phyloP scores from a whole-genome alignment of 1,140 invertebrate genomes.

The Leptestheria dahalacensis region DNA sequence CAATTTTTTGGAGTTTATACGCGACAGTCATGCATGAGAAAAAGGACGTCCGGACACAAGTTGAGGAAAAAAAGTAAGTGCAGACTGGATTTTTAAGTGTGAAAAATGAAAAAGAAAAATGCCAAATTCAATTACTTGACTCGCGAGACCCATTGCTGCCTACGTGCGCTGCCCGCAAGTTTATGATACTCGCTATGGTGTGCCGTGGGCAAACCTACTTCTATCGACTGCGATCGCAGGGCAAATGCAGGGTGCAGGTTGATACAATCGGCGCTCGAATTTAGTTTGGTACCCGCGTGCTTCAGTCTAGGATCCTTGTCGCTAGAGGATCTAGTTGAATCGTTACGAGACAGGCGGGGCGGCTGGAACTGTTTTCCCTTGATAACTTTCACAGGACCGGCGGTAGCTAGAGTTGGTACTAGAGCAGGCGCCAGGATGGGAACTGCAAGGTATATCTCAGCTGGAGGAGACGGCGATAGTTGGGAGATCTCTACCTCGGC shows the following conservation, averaged over 20 bases:
- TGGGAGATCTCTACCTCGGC: constrained; percentile 18
- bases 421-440: constrained; percentile 31
- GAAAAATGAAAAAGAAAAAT: constrained; percentile 9
- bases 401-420: not conserved
- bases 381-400: not conserved
- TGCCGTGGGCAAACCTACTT: constrained; percentile 75
- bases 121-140: constrained; percentile 20
- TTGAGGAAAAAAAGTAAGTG: constrained; percentile 1
- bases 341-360: not conserved
- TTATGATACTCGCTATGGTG: constrained; percentile 27
- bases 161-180: constrained; percentile 21
- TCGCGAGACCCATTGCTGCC: constrained; percentile 22
- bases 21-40: not conserved
- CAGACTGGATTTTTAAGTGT: too few relatives aligned
- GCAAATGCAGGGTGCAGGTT: constrained; percentile 1
- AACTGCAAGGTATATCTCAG: constrained; percentile 64
- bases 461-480: constrained; percentile 26
- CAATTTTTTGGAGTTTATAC: too few relatives aligned
- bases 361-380: not conserved
- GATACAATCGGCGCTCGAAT: constrained; percentile 12
- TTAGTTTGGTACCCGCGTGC: constrained; percentile 25
- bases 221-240: constrained; percentile 66
- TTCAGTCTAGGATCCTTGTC: constrained; percentile 17
- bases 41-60: too few relatives aligned
- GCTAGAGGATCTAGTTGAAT: not conserved